phyloP scores from a whole-genome alignment of 2,888 invertebrate genomes.

The Phengaris alcon region DNA sequence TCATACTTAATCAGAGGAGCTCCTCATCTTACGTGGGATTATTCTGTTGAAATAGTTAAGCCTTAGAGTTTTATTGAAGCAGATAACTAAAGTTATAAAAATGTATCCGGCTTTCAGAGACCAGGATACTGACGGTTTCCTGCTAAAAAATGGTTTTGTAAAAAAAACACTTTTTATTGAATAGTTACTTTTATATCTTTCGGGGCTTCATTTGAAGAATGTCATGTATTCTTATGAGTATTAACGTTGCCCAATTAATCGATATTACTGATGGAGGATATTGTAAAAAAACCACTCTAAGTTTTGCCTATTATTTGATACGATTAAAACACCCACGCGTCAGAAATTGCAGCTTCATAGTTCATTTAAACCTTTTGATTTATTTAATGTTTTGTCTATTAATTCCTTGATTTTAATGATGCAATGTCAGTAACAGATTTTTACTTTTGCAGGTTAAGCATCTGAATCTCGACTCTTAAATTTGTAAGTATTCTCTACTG shows the following conservation, averaged over 20 bases:
- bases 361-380: background rate
- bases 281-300: background rate
- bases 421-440: background rate
- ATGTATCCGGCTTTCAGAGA: background rate
- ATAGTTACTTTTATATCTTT: background rate
- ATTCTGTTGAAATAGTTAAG: background rate
- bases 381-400: background rate
- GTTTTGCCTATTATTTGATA: background rate
- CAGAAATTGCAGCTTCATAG: background rate
- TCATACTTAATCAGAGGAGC: background rate
- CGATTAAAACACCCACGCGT: background rate
- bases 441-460: background rate
- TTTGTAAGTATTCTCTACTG: background rate
- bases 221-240: background rate
- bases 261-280: background rate
- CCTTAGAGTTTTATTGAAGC: background rate
- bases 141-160: slow-evolving; percentile 3
- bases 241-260: background rate
- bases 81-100: background rate
- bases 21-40: background rate
- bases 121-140: background rate
- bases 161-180: background rate
- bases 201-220: slow-evolving; percentile 2
- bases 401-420: background rate
- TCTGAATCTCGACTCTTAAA: background rate